Evolutionary conservation across 2,113 vertebrate species (phyloP), one percentile per base, ranked within the genome.

Genomic region (Actenoides lindsayi): DNA sequence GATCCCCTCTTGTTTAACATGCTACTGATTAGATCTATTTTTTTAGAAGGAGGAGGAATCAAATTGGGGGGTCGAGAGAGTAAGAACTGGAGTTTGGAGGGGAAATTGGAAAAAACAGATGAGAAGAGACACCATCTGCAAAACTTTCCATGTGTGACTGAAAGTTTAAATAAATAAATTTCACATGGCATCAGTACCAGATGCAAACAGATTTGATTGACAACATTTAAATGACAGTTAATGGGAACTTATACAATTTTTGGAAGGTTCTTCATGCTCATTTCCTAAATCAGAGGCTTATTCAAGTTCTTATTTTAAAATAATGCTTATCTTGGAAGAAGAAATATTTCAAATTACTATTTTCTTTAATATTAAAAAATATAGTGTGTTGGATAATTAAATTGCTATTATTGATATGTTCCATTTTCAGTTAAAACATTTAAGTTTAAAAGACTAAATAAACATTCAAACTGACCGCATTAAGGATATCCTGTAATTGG

Each of bases 1-100:
- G 99, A 99, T 98, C 98, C 98, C 98, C 98, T 98, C 99, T 98
- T 99, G 99, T 99, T 98, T 98, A 99, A 99, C 99, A 99, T 94
- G 98, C 98, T 96, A 74, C 98, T 98, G 99, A 99, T 99, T 99
- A 99, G 98, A 99, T 99, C 99, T 98, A 96, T 98, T 95, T 97
- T 96, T 96, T 98, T 98, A 98, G 83, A 88, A 81, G 71, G 71
- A 97, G 89, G 12, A 64, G 63, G 77, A 94, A 90, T 91, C 80
- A 41, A 94, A 92, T 62, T 94, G 67, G 96, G 86, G 83, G 89
- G 88, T 92, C 53, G 16, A 93, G 70, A 92, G 87, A 95, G 42
- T 81, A 69, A 67, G 79, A 82, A 54, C 56, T 94, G 93, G 94
- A 94, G 78, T 90, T 88, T 62, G 48, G 46, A 14, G 24, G 18